These are phyloP conservation scores for Chrysocyon brachyurus DNA, from an alignment of 2,797 vertebrate genomes.

Conservation along the genomic window DNA sequence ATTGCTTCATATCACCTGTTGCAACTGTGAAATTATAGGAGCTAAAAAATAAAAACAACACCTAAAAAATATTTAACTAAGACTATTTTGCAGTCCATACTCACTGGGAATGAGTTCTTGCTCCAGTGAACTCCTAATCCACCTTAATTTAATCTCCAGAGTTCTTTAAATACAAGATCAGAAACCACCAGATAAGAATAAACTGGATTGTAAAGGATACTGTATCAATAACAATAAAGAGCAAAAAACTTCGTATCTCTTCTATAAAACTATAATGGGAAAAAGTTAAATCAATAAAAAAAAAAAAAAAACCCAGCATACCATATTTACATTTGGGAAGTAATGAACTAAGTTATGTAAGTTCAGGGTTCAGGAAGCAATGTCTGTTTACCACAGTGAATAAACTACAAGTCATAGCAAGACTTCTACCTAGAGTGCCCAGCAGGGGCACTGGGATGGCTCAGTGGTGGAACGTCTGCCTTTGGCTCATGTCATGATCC, in stretches of 20 bases:
- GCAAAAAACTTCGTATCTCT: constrained; percentile 23
- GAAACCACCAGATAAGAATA: not conserved
- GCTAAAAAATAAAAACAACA: not conserved
- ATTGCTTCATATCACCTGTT: not conserved
- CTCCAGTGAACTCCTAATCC: not conserved
- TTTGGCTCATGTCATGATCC: too few relatives aligned
- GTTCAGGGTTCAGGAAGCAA: not conserved
- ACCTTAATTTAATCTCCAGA: constrained; percentile 5
- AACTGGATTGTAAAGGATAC: not conserved
- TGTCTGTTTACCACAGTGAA: not conserved
- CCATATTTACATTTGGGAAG: not conserved
- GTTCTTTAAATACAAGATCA: constrained; percentile 11
- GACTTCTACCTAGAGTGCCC: not conserved
- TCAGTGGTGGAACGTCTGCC: not conserved
- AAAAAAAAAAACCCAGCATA: not conserved
- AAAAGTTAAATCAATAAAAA: not conserved
- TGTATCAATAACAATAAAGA: not conserved
- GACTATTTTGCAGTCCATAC: not conserved
- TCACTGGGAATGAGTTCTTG: not conserved
- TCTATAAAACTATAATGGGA: constrained; percentile 36
- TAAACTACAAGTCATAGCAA: not conserved
- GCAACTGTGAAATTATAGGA: constrained; percentile 28
- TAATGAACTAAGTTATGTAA: not conserved
- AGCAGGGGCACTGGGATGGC: too few relatives aligned
- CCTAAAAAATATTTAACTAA: not conserved